These are phyloP conservation scores for Cistogaster globosa DNA, from an alignment of 2,888 invertebrate genomes.

Conservation along the genomic window DNA sequence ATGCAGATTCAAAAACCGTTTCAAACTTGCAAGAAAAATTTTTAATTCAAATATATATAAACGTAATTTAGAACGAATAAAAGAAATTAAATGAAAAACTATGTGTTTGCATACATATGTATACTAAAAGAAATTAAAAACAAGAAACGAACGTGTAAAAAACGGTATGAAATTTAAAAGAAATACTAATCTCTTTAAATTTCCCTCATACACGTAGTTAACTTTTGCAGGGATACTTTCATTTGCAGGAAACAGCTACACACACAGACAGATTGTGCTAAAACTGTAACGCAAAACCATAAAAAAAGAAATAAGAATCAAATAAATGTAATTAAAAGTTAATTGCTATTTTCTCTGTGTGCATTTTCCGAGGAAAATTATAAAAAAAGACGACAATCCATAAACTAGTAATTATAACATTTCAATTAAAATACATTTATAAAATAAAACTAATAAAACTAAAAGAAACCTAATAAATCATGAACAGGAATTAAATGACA, in stretches of 20 bases:
- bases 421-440: constrained; percentile 42
- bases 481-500: not conserved
- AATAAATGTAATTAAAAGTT: constrained; percentile 62
- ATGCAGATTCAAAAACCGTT: too few relatives aligned
- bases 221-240: not conserved
- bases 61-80: too few relatives aligned
- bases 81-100: too few relatives aligned
- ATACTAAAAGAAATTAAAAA: too few relatives aligned
- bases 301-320: constrained; percentile 47
- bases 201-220: not conserved
- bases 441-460: constrained; percentile 1
- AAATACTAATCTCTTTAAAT: too few relatives aligned
- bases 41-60: too few relatives aligned
- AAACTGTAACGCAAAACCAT: constrained; percentile 30
- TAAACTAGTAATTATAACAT: constrained; percentile 37
- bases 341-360: constrained; percentile 58
- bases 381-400: constrained; percentile 16
- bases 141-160: too few relatives aligned
- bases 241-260: constrained; percentile 24
- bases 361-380: constrained; percentile 47
- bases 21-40: too few relatives aligned
- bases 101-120: too few relatives aligned
- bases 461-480: constrained; percentile 23
- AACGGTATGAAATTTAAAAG: too few relatives aligned
- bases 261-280: constrained; percentile 9